Base-by-base conservation (phyloP, 2,888 invertebrate species). In the Tachina grossa region DNA sequence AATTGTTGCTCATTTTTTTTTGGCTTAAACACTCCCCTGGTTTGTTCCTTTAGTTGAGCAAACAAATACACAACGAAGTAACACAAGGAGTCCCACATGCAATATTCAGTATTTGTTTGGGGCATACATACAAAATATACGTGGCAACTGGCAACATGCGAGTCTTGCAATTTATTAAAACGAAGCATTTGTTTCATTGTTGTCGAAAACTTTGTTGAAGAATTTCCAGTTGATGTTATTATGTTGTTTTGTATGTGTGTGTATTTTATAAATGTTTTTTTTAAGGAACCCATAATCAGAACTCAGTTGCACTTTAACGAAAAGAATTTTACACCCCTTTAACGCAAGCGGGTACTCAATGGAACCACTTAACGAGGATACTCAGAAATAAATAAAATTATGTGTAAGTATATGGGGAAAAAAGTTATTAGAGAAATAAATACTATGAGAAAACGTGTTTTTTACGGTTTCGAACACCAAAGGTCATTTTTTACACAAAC, bases 221-320 rank as follows among this genome's bases (percentile, higher is more conserved):
- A 53, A 53, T 53, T 69, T 11, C 51, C 16, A 19, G 41, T 13
- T 5, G 10, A 13, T 5, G 31, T 31, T 31, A 16, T 4, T 71
- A 16, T 68, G 16, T 8, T 51, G 31, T 49, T n/a, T 31, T 11
- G n/a, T 8, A 16, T 31, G n/a, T n/a, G n/a, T 49, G 14, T 10
- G n/a, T 66, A 31, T n/a, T 45, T 57, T 22, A 10, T 57, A n/a
- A n/a, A n/a, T n/a, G 14, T 57, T 43, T 39, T 39, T 74, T 47
- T 51, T 31, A 51, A 63, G 69, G 14, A 77, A 57, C 59, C 19
- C 16, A 49, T 72, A 72, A 79, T 79, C 79, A 74, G 49, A 74
- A 61, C 59, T 59, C 49, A 14, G 59, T 57, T 74, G 45, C 59
- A 47, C 16, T 68, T 31, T 9, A 39, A 74, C 39, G 39, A 9